Evolutionary conservation across 2,888 invertebrate genomes (phyloP).

Genomic region (Melanophora roralis): DNA sequence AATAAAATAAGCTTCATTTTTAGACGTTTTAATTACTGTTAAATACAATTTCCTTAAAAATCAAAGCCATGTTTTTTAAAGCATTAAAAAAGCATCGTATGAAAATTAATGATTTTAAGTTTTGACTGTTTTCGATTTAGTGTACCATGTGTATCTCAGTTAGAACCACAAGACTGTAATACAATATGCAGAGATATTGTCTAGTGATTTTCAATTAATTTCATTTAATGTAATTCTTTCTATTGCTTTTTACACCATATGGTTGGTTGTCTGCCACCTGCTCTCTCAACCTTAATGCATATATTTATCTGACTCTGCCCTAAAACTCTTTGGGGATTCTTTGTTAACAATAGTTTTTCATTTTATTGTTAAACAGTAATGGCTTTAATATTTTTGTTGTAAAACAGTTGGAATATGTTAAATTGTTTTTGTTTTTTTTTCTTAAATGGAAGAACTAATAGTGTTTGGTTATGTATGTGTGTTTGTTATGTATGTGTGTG

Average conservation of each 20-base stretch:
- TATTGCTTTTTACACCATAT: slow-evolving; percentile 9
- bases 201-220: slow-evolving; percentile 67
- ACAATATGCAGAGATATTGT: slow-evolving; percentile 22
- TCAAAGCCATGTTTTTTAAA: too few relatives aligned
- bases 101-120: too few relatives aligned
- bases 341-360: slow-evolving; percentile 34
- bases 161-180: background rate
- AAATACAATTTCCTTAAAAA: too few relatives aligned
- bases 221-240: slow-evolving; percentile 68
- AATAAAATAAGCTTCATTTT: too few relatives aligned
- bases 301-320: background rate
- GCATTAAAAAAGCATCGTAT: too few relatives aligned
- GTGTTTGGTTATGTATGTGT: background rate
- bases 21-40: too few relatives aligned
- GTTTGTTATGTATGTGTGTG: background rate
- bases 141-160: background rate
- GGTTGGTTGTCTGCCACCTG: background rate
- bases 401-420: background rate
- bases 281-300: background rate
- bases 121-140: too few relatives aligned
- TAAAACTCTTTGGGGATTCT: background rate
- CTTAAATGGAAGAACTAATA: too few relatives aligned
- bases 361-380: slow-evolving; percentile 53
- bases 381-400: slow-evolving; percentile 19
- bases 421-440: too few relatives aligned